Base-by-base conservation (phyloP, 1,140 invertebrate genomes). In the Lasioglossum baleicum region DNA sequence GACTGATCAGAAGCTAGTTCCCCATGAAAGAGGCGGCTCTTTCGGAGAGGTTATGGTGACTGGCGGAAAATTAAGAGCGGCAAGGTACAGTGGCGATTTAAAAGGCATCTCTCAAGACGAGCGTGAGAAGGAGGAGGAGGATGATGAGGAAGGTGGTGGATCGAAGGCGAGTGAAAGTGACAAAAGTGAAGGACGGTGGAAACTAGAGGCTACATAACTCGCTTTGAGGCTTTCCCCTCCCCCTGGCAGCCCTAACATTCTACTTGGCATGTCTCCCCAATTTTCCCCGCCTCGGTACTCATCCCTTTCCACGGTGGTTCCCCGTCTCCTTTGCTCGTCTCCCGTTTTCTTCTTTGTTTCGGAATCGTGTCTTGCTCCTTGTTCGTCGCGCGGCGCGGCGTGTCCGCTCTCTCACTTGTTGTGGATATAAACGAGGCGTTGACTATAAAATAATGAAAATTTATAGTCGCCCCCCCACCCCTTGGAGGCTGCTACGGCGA, bases 381-480 rank as follows among this genome's bases (percentile, higher is more conserved):
- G 74, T 73, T 26, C 31, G 68, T 72, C 72, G 15, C 51, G 15
- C 44, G 35, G 15, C 51, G 15, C 44, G 35, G 78, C 80, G 58
- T 78, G 81, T 68, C 79, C 82, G 81, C 84, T 77, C 75, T 81
- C 75, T 72, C 73, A 84, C 88, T 89, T 89, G 86, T 90, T 89
- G 88, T 78, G 86, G 88, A 88, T 90, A 88, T 84, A 91, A 90
- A 91, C 89, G 90, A 91, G 88, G 77, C 89, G 87, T 85, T 88
- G 89, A 90, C 88, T 91, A 87, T 90, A 88, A 92, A 92, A 92
- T 91, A 92, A 92, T 92, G 90, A 92, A 91, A 92, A 92, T 92
- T 91, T 92, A 91, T 90, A 81, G 86, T 75, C 44, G 44, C 44
- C 10, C 44, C 1, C 56, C 82, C 77, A 83, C 77, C 71, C 20